Evolutionary conservation across 2,888 invertebrate genomes (phyloP), one percentile per base, ranked within the genome.

Genomic region (Hartigia nigra): DNA sequence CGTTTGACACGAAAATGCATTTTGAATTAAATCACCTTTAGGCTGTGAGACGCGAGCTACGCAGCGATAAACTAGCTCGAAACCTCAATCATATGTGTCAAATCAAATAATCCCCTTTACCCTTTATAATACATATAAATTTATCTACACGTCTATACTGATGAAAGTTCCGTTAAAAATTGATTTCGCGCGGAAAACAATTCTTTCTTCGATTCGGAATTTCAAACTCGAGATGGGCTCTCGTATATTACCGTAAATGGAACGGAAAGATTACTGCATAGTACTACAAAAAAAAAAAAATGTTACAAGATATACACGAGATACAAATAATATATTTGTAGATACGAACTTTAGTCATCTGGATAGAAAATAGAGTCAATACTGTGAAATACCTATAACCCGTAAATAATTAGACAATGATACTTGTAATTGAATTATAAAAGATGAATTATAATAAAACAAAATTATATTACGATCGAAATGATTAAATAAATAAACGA

Each of bases 31-130:
- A 90, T 90, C 87, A 90, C 89, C 86, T 88, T 87, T 90, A 90
- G 91, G 91, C 91, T 91, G 91, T 91, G 91, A 91, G 90, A 90
- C 87, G 88, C 89, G 89, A 91, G 90, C 88, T 89, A 89, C 88
- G 88, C 89, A 88, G 88, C 88, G 87, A 86, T 84, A 85, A 86
- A 88, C 86, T 90, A 89, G 89, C 91, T 91, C 90, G 89, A 91
- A 86, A 90, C 90, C 90, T 90, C 90, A 91, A 91, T 90, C 89
- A 89, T 88, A 89, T 91, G 91, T 91, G 91, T 91, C 91, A 91
- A 91, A 91, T 90, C 88, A 90, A 89, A 84, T 88, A 87, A 87
- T 81, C 87, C 86, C 55, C 9, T 88, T n/a, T n/a, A n/a, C 88
- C 85, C 86, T 86, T 87, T 84, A 86, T 86, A 85, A 84, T 87